Evolutionary conservation across 2,888 invertebrate species (phyloP), one percentile per base, ranked within the genome.

Genomic region (Balanococcus diminutus): DNA sequence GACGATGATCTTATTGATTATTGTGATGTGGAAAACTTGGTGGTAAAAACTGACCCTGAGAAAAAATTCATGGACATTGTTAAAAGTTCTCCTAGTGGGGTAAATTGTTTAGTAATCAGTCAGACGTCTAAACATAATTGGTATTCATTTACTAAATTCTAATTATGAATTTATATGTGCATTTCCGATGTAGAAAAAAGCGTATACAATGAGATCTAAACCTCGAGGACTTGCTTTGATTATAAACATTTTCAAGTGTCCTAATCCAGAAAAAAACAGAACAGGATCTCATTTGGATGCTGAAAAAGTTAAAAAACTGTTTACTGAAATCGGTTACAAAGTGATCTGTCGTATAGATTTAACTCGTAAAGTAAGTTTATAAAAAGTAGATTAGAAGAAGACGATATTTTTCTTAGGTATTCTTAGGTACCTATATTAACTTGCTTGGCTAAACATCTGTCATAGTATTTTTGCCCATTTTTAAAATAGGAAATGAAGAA

Each of bases 131-230:
- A n/a, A n/a, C n/a, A n/a, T n/a, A n/a, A n/a, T 36, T 5, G 36
- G 36, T 8, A 36, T 36, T 36, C 8, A 36, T 36, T 36, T 36
- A 36, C 3, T 36, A 3, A 36, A 36, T 36, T 8, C n/a, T n/a
- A n/a, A n/a, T n/a, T 36, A 3, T 8, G 36, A 36, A 42, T 42
- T 42, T n/a, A n/a, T n/a, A n/a, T n/a, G n/a, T n/a, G n/a, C n/a
- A n/a, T n/a, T 51, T 51, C 42, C 11, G 51, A 75, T 67, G 67
- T 67, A n/a, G 31, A 19, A 84, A 28, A 16, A 87, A 87, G 81
- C 42, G 9, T 87, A 87, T 46, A 51, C 28, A 46, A 87, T 87
- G 87, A 84, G 87, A 32, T 87, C 87, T 42, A 87, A 86, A 79
- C 87, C 87, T 11, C 82, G 87, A 25, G 87, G 87, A 5, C 56